phyloP scores from a whole-genome alignment of 2,113 vertebrate species.

The Astur gentilis region DNA sequence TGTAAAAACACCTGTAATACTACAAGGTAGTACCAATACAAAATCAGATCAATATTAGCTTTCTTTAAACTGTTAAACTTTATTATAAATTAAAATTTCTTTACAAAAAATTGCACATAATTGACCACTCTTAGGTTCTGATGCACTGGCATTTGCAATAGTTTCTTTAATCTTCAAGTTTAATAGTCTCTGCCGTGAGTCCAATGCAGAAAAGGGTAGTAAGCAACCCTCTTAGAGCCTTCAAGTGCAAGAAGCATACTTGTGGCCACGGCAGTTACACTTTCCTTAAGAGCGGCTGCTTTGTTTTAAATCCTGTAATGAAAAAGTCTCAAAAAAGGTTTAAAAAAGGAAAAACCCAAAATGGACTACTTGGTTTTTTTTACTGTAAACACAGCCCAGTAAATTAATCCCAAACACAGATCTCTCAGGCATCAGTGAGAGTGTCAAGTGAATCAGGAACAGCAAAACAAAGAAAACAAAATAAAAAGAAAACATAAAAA shows the following conservation, averaged over 20 bases:
- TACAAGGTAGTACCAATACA: conserved; percentile 74
- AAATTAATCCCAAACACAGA: conserved; percentile 77
- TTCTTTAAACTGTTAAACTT: conserved; percentile 89
- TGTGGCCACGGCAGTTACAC: conserved; percentile 79
- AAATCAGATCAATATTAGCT: conserved; percentile 74
- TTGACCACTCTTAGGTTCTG: conserved; percentile 84
- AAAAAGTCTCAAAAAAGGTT: conserved; percentile 80
- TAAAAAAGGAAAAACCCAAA: conserved; percentile 72
- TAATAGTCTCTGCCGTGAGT: conserved; percentile 87
- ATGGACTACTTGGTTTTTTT: conserved; percentile 70
- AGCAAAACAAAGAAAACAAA: conserved; percentile 78
- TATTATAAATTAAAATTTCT: conserved; percentile 88
- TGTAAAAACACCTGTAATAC: conserved; percentile 74
- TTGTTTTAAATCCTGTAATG: conserved; percentile 81
- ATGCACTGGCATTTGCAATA: conserved; percentile 83
- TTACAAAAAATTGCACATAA: conserved; percentile 92
- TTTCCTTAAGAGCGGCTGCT: conserved; percentile 80
- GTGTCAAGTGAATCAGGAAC: conserved; percentile 79
- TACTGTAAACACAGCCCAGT: conserved; percentile 81
- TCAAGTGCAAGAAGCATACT: conserved; percentile 82
- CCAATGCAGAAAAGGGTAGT: conserved; percentile 78
- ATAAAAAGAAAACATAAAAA: conserved; percentile 77
- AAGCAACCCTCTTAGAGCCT: conserved; percentile 80
- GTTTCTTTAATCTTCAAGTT: conserved; percentile 83
- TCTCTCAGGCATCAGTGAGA: conserved; percentile 80